A percentile compares a stretch with the other conserved stretches of the same genome.
These are phyloP conservation scores for Spodoptera litura DNA, from an alignment of 1,140 invertebrate species.

Conservation along the genomic window DNA sequence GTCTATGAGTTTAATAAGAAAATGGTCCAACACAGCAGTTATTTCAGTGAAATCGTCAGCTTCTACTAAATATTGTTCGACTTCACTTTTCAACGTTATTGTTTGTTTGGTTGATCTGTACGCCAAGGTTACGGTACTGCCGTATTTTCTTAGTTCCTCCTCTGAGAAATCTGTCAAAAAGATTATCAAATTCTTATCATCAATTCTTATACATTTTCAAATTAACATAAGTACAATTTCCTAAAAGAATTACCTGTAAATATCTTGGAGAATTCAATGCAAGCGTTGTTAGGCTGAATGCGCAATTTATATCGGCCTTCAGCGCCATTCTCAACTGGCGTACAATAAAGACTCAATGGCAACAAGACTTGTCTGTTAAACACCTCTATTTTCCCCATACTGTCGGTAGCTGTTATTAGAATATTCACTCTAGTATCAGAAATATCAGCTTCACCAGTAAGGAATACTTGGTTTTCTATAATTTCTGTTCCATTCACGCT, in stretches of 20 bases:
- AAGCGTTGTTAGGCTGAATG: constrained; percentile 61
- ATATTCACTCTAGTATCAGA: constrained; percentile 66
- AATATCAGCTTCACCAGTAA: constrained; percentile 63
- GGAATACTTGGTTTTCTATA: constrained; percentile 71
- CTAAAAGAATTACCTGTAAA: constrained; percentile 68
- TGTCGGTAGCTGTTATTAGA: constrained; percentile 70
- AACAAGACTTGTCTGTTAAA: constrained; percentile 63
- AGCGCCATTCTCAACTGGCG: constrained; percentile 45
- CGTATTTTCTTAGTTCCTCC: constrained; percentile 63
- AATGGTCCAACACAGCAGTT: constrained; percentile 64
- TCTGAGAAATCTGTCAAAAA: constrained; percentile 64
- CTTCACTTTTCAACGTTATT: constrained; percentile 62
- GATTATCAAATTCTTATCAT: too few species aligned
- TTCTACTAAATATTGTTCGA: constrained; percentile 66
- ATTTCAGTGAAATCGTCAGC: constrained; percentile 69
- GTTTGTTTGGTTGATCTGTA: constrained; percentile 67
- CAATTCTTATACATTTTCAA: too few species aligned
- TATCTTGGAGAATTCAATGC: constrained; percentile 65
- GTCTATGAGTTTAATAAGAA: constrained; percentile 63
- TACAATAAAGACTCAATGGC: constrained; percentile 71
- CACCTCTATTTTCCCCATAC: constrained; percentile 67
- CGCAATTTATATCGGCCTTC: constrained; percentile 63
- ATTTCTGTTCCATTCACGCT: constrained; percentile 77
- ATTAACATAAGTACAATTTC: background rate
- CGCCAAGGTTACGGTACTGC: constrained; percentile 61